A percentile compares a stretch with the other conserved stretches of the same genome.
Conservation (phyloP, 2,113 vertebrate genomes). For the Rhinichthys klamathensis region DNA sequence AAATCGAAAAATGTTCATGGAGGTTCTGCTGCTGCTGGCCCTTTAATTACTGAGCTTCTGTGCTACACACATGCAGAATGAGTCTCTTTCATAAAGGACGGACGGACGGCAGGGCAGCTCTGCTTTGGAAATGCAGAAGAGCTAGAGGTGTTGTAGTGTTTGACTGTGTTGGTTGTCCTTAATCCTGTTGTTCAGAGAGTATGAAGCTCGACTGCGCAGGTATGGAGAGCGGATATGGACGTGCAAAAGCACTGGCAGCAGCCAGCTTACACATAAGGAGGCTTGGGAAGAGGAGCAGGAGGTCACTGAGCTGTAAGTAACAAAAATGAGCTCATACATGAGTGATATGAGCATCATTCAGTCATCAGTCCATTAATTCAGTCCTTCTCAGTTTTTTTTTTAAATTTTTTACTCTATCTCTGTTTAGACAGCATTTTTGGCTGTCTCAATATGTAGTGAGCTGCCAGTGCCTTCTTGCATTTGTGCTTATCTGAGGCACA, state of each 20-base stretch:
- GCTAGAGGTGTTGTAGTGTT: not conserved
- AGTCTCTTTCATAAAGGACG: not conserved
- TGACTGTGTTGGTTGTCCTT: constrained; percentile 76
- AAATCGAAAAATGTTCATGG: not conserved
- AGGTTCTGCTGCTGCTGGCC: not conserved
- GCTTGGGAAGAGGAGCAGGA: constrained; percentile 99
- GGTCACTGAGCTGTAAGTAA: constrained; percentile 96
- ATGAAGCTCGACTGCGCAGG: constrained; percentile 86
- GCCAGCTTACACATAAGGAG: constrained; percentile 95
- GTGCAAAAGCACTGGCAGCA: constrained; percentile 96
- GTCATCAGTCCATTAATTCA: not conserved
- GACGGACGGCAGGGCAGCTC: not conserved
- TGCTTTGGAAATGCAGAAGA: not conserved
- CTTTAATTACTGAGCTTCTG: constrained; percentile 59
- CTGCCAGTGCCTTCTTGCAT: not conserved
- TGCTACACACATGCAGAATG: constrained; percentile 38
- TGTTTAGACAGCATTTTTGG: no score
- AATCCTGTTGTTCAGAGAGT: constrained; percentile 85
- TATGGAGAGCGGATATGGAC: constrained; percentile 95
- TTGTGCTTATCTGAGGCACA: not conserved
- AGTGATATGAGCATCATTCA: not conserved
- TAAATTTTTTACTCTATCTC: no score
- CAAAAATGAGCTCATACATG: not conserved
- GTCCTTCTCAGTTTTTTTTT: not conserved
- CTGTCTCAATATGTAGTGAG: not conserved